Evolutionary conservation across 2,888 invertebrate species (phyloP).

Genomic region (Exocentrus adspersus): DNA sequence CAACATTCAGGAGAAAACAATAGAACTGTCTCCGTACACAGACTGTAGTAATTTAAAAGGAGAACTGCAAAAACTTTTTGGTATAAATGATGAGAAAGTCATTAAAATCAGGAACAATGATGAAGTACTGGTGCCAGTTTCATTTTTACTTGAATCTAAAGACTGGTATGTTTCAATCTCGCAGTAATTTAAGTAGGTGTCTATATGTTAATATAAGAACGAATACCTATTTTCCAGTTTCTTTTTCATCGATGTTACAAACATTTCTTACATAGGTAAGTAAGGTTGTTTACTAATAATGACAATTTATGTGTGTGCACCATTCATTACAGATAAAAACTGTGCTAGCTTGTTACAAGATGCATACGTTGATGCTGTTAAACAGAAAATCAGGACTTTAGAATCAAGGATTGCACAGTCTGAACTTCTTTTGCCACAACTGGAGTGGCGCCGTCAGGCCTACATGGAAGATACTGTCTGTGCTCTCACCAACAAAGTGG

Average conservation of each 20-base stretch:
- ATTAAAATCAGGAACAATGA: slow-evolving; percentile 64
- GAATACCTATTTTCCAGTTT: slow-evolving; percentile 55
- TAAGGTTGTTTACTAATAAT: slow-evolving; percentile 24
- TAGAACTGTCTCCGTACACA: slow-evolving; percentile 53
- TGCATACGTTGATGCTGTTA: slow-evolving; percentile 65
- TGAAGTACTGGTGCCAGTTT: slow-evolving; percentile 62
- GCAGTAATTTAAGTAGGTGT: not conserved
- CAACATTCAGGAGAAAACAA: slow-evolving; percentile 47
- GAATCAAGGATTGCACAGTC: slow-evolving; percentile 62
- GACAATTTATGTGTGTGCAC: too few relatives aligned
- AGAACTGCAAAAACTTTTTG: slow-evolving; percentile 55
- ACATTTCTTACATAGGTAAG: slow-evolving; percentile 64
- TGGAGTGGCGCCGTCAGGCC: slow-evolving; percentile 62
- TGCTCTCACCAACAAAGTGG: slow-evolving; percentile 61
- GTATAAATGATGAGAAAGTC: slow-evolving; percentile 59
- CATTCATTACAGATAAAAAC: slow-evolving; percentile 44
- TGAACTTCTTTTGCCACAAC: slow-evolving; percentile 62
- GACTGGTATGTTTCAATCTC: slow-evolving; percentile 45
- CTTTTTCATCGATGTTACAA: slow-evolving; percentile 63
- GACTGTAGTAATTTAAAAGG: slow-evolving; percentile 54
- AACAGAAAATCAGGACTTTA: slow-evolving; percentile 62
- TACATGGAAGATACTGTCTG: slow-evolving; percentile 64
- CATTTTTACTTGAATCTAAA: slow-evolving; percentile 58
- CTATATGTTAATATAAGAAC: not conserved
- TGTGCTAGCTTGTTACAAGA: slow-evolving; percentile 59